phyloP scores from a whole-genome alignment of 1,140 invertebrate species.

The Tenebrio molitor region DNA sequence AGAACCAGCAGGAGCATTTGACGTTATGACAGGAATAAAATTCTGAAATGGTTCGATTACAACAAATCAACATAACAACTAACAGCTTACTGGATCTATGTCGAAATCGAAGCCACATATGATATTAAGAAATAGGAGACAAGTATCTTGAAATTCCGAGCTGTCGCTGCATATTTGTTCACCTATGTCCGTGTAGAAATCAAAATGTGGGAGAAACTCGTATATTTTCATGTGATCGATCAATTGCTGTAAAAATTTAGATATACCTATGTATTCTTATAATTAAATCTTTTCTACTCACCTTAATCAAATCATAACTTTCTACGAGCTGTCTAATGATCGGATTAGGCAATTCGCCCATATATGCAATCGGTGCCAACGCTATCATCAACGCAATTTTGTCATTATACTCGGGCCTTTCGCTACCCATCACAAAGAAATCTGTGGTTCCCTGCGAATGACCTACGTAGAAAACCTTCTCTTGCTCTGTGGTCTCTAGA shows the following conservation, averaged over 20 bases:
- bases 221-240: not conserved
- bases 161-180: constrained; percentile 39
- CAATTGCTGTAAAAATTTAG: constrained; percentile 11
- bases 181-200: constrained; percentile 15
- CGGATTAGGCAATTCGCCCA: constrained; percentile 40
- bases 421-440: constrained; percentile 76
- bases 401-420: constrained; percentile 73
- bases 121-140: not conserved
- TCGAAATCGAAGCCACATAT: constrained; percentile 3
- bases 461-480: constrained; percentile 56
- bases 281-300: constrained; percentile 14
- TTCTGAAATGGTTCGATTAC: constrained; percentile 39
- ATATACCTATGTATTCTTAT: not conserved
- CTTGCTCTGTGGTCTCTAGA: constrained; percentile 50
- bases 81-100: not conserved
- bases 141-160: not conserved
- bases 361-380: constrained; percentile 55
- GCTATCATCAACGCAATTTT: constrained; percentile 65
- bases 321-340: constrained; percentile 8
- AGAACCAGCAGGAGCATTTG: constrained; percentile 83
- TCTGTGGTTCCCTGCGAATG: constrained; percentile 72
- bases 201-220: constrained; percentile 26
- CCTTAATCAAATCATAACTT: not conserved
- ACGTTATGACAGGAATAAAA: constrained; percentile 76
- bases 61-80: not conserved